phyloP scores from a whole-genome alignment of 2,888 invertebrate species.

The Chaitophorus viminalis region DNA sequence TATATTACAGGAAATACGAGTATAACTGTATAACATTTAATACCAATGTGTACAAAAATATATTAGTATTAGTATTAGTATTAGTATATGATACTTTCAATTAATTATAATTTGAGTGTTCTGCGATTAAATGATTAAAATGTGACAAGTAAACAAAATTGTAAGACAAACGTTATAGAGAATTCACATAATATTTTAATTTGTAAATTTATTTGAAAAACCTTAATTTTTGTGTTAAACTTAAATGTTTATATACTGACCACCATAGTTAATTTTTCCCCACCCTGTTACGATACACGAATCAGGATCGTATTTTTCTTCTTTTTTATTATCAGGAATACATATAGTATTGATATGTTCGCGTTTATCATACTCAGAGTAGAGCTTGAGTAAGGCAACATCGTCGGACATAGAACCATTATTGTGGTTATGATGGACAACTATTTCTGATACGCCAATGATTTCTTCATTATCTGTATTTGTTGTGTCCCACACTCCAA shows the following conservation, averaged over 20 bases:
- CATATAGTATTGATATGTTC: constrained; percentile 79
- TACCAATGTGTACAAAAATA: too few relatives aligned
- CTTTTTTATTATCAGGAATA: constrained; percentile 72
- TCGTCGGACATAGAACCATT: constrained; percentile 75
- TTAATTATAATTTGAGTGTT: too few relatives aligned
- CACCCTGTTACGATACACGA: constrained; percentile 80
- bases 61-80: too few relatives aligned
- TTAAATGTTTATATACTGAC: constrained; percentile 65
- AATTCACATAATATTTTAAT: background rate
- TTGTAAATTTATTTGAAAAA: background rate
- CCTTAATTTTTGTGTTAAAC: background rate
- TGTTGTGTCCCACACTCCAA: constrained; percentile 88
- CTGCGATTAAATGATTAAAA: too few relatives aligned
- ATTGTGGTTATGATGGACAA: constrained; percentile 72
- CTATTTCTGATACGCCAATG: constrained; percentile 69
- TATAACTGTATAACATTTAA: too few relatives aligned
- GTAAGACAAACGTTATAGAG: too few relatives aligned
- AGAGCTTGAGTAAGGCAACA: constrained; percentile 74
- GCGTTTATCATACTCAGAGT: constrained; percentile 71
- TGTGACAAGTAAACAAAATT: too few relatives aligned
- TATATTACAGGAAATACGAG: too few relatives aligned
- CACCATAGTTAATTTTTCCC: constrained; percentile 80
- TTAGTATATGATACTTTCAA: too few relatives aligned
- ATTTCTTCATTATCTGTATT: constrained; percentile 75
- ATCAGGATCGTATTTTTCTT: constrained; percentile 69